Evolutionary conservation across 1,140 invertebrate genomes (phyloP), one percentile per base, ranked within the genome.

Genomic region (Platyscapa corneri): DNA sequence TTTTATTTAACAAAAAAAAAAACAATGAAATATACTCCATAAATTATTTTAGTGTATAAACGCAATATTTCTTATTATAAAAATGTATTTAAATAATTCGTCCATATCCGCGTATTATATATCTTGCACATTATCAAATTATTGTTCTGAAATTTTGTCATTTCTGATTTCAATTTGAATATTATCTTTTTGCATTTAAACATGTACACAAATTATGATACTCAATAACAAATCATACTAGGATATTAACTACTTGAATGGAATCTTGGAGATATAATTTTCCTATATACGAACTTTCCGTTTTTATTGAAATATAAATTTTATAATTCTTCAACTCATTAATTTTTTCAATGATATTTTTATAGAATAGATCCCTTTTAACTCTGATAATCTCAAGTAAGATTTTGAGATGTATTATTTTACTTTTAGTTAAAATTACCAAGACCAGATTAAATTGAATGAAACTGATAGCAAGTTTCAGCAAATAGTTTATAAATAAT

Each of bases 51-150:
- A 53, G 8, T 30, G 46, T 37, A 16, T 42, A 75, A 42, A 46
- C 23, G n/a, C n/a, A 64, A 10, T 76, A 7, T 64, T 83, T 10
- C n/a, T 82, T 82, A 46, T 79, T 27, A 34, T 56, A 72, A 49
- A 67, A 79, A 79, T 79, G 72, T 72, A 39, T 84, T 53, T 84
- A 32, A 80, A 79, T 12, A 60, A 79, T 46, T 78, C 78, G 49
- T 70, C 60, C 42, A 53, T 37, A 49, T 78, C 27, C 27, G 30
- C 49, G 60, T 27, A 27, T 53, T 53, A 14, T 53, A 60, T 60
- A 60, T 56, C 27, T 60, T 60, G 0, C 27, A 3, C 6, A 60
- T 27, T 27, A 60, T 60, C 27, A 27, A 53, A 10, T 53, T 10
- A 53, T 27, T 60, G 10, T 27, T 27, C 10, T 60, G 5, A 60